phyloP scores from a whole-genome alignment of 2,113 vertebrate genomes.

The Prunella fulvescens region DNA sequence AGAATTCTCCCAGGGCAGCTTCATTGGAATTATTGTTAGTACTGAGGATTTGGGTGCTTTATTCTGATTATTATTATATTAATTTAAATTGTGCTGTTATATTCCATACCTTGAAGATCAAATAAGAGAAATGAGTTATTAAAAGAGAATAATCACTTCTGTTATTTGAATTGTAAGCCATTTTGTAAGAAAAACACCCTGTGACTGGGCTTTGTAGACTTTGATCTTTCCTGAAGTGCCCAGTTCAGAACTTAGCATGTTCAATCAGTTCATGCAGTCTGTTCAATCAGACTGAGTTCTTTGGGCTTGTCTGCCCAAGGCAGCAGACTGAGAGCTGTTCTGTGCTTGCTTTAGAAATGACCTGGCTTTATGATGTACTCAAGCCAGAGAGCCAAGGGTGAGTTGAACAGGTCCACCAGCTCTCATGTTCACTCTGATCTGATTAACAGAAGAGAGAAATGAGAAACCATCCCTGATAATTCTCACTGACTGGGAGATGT shows the following conservation, averaged over 20 bases:
- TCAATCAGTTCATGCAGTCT: background rate
- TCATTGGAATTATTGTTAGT: background rate
- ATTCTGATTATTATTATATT: background rate
- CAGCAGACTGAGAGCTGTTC: background rate
- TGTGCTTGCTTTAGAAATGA: background rate
- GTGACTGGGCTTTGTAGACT: background rate
- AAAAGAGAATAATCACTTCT: background rate
- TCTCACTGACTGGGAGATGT: background rate
- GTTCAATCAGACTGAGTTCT: background rate
- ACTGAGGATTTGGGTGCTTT: background rate
- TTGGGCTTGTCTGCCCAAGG: background rate
- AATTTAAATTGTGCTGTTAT: background rate
- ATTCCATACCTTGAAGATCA: background rate
- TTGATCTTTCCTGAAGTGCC: background rate
- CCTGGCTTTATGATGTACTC: rapidly evolving
- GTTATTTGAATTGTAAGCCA: background rate
- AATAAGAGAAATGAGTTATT: background rate
- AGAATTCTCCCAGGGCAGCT: background rate
- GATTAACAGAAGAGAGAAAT: background rate
- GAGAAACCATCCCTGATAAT: background rate
- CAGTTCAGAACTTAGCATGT: background rate
- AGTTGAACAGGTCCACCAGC: background rate
- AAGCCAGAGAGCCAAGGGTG: background rate
- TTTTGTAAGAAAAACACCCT: background rate
- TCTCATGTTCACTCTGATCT: background rate